A percentile compares a stretch with the other conserved stretches of the same genome.
Conservation (phyloP, 2,113 vertebrate species). For the Cephalopholis sonnerati region DNA sequence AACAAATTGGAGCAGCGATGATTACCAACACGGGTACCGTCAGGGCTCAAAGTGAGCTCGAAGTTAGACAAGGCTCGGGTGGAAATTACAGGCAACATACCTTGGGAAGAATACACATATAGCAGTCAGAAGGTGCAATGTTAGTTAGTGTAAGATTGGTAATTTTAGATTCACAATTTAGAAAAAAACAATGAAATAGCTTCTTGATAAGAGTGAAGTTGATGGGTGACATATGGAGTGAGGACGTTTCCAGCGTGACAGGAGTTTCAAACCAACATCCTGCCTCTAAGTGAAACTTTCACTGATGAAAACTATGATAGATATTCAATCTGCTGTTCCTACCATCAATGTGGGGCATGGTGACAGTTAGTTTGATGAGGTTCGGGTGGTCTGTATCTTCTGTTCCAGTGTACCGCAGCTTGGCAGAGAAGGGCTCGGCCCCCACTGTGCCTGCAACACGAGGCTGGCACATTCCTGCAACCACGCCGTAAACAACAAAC, state of each 20-base stretch:
- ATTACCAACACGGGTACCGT: slow-evolving; percentile 93
- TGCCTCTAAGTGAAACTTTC: not conserved
- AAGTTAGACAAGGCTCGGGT: slow-evolving; percentile 94
- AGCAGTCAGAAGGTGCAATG: not conserved
- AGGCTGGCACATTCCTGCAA: slow-evolving; percentile 94
- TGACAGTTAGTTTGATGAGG: slow-evolving; percentile 94
- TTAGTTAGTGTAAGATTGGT: not conserved
- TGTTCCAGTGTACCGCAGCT: slow-evolving; percentile 92
- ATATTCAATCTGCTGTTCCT: slow-evolving; percentile 48
- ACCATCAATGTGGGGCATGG: slow-evolving; percentile 97
- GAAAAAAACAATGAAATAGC: not conserved
- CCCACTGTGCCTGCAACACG: slow-evolving; percentile 90
- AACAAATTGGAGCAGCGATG: slow-evolving; percentile 96
- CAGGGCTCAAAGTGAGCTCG: slow-evolving; percentile 93
- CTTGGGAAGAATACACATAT: slow-evolving; percentile 70
- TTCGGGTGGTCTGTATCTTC: slow-evolving; percentile 90
- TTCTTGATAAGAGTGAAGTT: slow-evolving; percentile 2
- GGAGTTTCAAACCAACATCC: slow-evolving; percentile 1
- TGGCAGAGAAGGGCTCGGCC: slow-evolving; percentile 96
- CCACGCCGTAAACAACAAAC: slow-evolving; percentile 23
- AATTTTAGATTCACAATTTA: slow-evolving; percentile 8
- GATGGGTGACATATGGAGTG: slow-evolving; percentile 4
- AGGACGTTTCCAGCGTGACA: not conserved
- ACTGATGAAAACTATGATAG: not conserved
- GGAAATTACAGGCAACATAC: slow-evolving; percentile 94